Evolutionary conservation across 2,888 invertebrate genomes (phyloP).

Genomic region (Megamerina dolium): DNA sequence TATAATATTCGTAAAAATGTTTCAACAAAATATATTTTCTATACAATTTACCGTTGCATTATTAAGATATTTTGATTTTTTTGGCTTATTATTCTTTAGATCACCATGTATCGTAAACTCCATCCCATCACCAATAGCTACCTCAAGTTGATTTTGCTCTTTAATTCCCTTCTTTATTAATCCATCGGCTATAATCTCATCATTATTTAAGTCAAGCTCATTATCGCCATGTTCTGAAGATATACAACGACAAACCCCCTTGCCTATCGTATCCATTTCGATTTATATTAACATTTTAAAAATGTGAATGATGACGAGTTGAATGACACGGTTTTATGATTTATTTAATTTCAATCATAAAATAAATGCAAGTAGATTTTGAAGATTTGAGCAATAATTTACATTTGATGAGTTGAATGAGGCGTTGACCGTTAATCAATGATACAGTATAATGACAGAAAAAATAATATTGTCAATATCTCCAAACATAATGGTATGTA

Average conservation of each 20-base stretch:
- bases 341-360: conserved; percentile 5
- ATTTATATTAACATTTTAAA: background rate
- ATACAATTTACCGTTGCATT: conserved; percentile 60
- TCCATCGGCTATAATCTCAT: conserved; percentile 74
- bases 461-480: no score
- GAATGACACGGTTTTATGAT: conserved; percentile 6
- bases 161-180: conserved; percentile 82
- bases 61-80: conserved; percentile 74
- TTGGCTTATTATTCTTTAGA: conserved; percentile 72
- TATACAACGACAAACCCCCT: conserved; percentile 59
- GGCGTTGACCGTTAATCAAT: background rate
- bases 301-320: no score
- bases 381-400: conserved; percentile 6
- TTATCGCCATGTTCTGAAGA: conserved; percentile 62
- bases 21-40: conserved; percentile 1
- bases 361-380: conserved; percentile 10
- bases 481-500: no score
- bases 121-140: conserved; percentile 88
- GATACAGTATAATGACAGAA: conserved; percentile 6
- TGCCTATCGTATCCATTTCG: conserved; percentile 49
- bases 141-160: conserved; percentile 82
- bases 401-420: conserved; percentile 4
- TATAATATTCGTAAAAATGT: no score
- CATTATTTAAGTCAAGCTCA: conserved; percentile 59
- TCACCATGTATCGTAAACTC: conserved; percentile 92